Evolutionary conservation across 2,888 invertebrate genomes (phyloP), one percentile per base, ranked within the genome.

Genomic region (Ornithoptera alexandrae): DNA sequence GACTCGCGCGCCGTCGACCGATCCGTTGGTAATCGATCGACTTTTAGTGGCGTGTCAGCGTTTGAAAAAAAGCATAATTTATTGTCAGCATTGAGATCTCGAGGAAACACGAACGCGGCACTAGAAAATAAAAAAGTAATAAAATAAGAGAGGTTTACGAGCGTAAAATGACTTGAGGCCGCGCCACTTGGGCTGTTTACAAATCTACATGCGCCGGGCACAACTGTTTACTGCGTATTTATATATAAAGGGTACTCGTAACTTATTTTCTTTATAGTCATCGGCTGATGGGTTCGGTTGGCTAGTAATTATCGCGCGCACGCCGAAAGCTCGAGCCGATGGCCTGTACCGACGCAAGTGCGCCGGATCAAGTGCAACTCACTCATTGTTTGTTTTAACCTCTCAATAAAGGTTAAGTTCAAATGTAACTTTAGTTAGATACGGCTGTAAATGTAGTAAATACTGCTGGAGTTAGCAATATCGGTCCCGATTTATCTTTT

Each of bases 21-120:
- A 92, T 92, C 91, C 92, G 92, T 92, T 92, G 89, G 92, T 90
- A 92, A 92, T 92, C 92, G 90, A 92, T 92, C 90, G 87, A 84
- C 82, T 88, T 92, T 92, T 92, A 92, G 88, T 90, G 87, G 84
- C 92, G 89, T 92, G 92, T 92, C 92, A 92, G 90, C 85, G 87
- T 90, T 92, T 88, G 85, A 90, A 90, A 92, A 89, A 89, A 88
- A 82, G 85, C 81, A 89, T 91, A 92, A 92, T 92, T 92, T 92
- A 92, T 92, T 88, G 90, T 87, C 89, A 87, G 90, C 88, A 82
- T 86, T 87, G 85, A 86, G 86, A 90, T 91, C 89, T 89, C 89
- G 83, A 89, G 89, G 87, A 88, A 91, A 90, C 88, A 86, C 87
- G 86, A 91, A 89, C 88, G 84, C 79, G 81, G 85, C 84, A 86